Evolutionary conservation across 2,113 vertebrate species (phyloP).

Genomic region (Charina bottae): DNA sequence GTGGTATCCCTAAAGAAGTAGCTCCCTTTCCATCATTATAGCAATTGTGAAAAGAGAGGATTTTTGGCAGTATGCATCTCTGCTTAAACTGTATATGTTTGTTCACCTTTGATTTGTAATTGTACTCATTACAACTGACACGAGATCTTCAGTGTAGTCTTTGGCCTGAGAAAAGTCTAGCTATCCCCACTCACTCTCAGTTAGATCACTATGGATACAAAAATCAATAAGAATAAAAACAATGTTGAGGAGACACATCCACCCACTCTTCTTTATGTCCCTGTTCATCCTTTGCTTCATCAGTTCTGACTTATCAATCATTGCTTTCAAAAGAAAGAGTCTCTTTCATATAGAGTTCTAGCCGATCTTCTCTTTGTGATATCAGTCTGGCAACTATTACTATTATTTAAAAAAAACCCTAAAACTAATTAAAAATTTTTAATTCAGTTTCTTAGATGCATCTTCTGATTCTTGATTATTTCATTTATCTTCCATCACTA

Average conservation of each 20-base stretch:
- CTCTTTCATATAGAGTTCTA: background rate
- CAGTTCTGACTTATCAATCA: background rate
- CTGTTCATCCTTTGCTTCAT: background rate
- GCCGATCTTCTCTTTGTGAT: background rate
- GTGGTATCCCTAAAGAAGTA: background rate
- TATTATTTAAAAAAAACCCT: background rate
- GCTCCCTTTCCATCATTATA: background rate
- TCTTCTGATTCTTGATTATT: slow-evolving; percentile 2
- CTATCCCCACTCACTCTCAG: background rate
- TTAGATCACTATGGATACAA: background rate
- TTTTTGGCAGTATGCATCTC: background rate
- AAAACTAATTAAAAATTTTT: background rate
- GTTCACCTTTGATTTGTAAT: background rate
- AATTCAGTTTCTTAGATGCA: slow-evolving; percentile 20
- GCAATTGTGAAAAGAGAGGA: background rate
- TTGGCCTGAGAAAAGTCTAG: background rate
- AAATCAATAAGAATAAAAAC: background rate
- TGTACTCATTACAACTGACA: background rate
- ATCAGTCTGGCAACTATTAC: background rate
- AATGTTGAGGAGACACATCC: background rate
- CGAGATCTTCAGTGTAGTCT: background rate
- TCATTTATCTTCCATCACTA: slow-evolving; percentile 11
- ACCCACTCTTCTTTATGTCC: background rate
- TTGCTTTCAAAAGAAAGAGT: background rate
- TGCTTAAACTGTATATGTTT: background rate